A percentile compares a stretch with the other conserved stretches of the same genome.
Evolutionary conservation across 2,888 invertebrate species (phyloP).

Genomic region (Prosapia bicincta): DNA sequence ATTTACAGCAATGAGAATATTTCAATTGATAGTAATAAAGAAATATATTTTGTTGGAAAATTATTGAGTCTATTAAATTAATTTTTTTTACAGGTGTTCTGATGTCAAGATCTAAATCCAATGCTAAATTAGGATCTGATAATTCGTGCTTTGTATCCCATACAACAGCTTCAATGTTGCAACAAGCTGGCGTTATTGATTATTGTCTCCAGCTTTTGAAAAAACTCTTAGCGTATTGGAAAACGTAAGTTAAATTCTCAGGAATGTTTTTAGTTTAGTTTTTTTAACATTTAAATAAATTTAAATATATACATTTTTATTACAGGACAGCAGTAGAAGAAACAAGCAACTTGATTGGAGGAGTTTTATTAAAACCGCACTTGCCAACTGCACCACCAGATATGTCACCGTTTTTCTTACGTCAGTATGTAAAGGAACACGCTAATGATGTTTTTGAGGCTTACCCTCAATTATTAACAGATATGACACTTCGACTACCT

Average conservation of each 20-base stretch:
- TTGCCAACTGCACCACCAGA: slow-evolving; percentile 82
- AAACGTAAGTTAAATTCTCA: slow-evolving; percentile 49
- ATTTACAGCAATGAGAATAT: no score
- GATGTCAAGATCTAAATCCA: slow-evolving; percentile 70
- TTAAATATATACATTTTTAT: slow-evolving; percentile 1
- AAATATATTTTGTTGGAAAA: slow-evolving; percentile 27
- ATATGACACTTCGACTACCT: slow-evolving; percentile 89
- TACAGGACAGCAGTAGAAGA: slow-evolving; percentile 46
- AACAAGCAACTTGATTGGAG: slow-evolving; percentile 52
- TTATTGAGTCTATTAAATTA: no score
- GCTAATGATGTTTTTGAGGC: slow-evolving; percentile 90
- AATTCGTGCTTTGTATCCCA: slow-evolving; percentile 60
- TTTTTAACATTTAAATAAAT: no score
- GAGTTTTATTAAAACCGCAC: slow-evolving; percentile 76
- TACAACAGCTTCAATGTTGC: slow-evolving; percentile 65
- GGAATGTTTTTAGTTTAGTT: no score
- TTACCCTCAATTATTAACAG: slow-evolving; percentile 91
- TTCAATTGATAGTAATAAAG: no score
- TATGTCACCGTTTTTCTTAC: slow-evolving; percentile 92
- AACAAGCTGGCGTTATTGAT: slow-evolving; percentile 65
- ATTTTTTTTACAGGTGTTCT: slow-evolving; percentile 58
- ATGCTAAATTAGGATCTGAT: slow-evolving; percentile 45
- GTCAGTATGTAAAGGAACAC: slow-evolving; percentile 89
- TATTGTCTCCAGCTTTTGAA: slow-evolving; percentile 70
- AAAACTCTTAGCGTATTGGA: slow-evolving; percentile 74